Base-by-base conservation (phyloP, 2,888 invertebrate species). In the Chaitophorus viminalis region DNA sequence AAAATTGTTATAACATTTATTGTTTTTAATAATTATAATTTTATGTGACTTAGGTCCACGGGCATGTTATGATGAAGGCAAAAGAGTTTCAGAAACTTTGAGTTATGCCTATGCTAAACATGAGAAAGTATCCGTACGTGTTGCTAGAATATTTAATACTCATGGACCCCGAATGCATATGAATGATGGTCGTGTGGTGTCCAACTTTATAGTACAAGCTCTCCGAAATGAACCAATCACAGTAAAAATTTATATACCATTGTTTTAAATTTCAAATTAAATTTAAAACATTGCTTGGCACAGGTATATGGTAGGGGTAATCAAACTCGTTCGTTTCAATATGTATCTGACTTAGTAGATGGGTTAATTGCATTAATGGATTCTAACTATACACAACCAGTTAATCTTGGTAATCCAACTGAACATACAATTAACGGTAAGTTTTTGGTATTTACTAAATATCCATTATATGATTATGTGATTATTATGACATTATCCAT, bases 61-160 rank as follows among this genome's bases (percentile, higher is more conserved):
- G 88, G 98, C 99, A 0, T 99, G 99, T 92, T 99, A 99, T 91
- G 99, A 99, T 91, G 99, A 99, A 92, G 99, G 99, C n/a, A 99
- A 99, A 92, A 93, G 99, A 85, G 98, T 99, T 0, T 96, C 99
- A 0, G 99, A 99, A 92, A 97, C 99, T 0, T 93, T 99, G 88
- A 95, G 95, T 90, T 99, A 98, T 92, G 98, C 99, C 0, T 99
- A 99, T 92, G 96, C 97, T 29, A 98, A 98, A 91, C 99, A 99
- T 93, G 99, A 99, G 91, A 96, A 96, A 81, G 96, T 99, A 46
- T 94, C 96, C 76, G 98, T 99, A 0, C 93, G 99, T 83, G 98
- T 99, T 17, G 99, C 99, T 2, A 93, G 99, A 89, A 99, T 99
- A 90, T 99, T 99, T 92, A 99, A 99, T 92, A 99, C 99, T 0